Evolutionary conservation across 1,140 invertebrate genomes (phyloP).

Genomic region (Dendroctonus valens): DNA sequence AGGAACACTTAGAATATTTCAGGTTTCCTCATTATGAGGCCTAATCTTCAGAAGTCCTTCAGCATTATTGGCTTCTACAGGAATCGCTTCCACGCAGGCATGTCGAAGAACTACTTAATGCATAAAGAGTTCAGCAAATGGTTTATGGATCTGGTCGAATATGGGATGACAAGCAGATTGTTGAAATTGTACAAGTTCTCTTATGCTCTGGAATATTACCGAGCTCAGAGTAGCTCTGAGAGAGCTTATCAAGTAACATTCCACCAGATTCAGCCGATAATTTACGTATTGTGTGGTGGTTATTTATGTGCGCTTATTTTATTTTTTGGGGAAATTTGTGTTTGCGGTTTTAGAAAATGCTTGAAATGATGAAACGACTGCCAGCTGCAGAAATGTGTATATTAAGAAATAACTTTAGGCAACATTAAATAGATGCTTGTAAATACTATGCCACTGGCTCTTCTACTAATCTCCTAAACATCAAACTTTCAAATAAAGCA

Average conservation of each 20-base stretch:
- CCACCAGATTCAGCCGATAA: neutral
- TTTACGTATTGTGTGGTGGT: too few relatives aligned
- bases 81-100: neutral
- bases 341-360: too few relatives aligned
- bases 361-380: too few relatives aligned
- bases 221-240: too few relatives aligned
- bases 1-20: neutral
- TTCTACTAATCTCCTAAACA: too few relatives aligned
- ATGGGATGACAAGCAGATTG: neutral
- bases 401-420: too few relatives aligned
- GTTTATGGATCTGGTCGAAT: neutral
- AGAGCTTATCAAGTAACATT: neutral
- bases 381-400: too few relatives aligned
- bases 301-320: too few relatives aligned
- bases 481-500: too few relatives aligned
- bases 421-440: too few relatives aligned
- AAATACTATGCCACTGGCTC: too few relatives aligned
- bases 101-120: slow-evolving; percentile 1
- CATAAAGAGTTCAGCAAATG: neutral
- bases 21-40: slow-evolving; percentile 1
- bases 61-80: slow-evolving; percentile 1
- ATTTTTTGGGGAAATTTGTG: too few relatives aligned
- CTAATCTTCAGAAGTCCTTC: neutral
- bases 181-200: neutral
- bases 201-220: neutral